phyloP scores from a whole-genome alignment of 2,888 invertebrate species.

The Frankliniella fusca region DNA sequence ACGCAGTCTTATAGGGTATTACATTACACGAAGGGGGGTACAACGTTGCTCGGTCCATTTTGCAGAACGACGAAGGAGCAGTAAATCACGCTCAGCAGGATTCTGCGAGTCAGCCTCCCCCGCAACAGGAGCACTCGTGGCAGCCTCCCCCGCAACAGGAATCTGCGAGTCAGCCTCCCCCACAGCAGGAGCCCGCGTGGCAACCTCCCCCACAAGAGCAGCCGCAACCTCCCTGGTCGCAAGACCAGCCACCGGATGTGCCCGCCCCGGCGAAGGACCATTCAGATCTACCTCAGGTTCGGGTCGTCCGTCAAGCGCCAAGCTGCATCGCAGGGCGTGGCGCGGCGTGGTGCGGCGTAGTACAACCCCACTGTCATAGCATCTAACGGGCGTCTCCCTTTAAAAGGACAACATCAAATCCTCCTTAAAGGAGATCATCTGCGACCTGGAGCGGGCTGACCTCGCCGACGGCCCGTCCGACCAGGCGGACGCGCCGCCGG shows the following conservation, averaged over 20 bases:
- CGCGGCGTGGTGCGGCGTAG: too few relatives aligned
- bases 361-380: too few relatives aligned
- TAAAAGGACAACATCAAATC: constrained; percentile 7
- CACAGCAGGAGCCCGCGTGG: neutral
- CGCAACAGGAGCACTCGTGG: neutral
- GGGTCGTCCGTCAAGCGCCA: neutral
- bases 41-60: neutral
- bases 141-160: neutral
- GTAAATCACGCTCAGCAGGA: neutral
- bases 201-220: neutral
- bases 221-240: neutral
- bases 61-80: neutral
- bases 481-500: neutral
- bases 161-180: neutral
- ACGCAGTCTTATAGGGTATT: too few relatives aligned
- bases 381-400: neutral
- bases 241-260: neutral
- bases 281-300: neutral
- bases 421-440: constrained; percentile 5
- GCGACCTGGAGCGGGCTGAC: constrained; percentile 5
- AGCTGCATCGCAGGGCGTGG: too few relatives aligned
- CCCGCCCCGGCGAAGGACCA: neutral
- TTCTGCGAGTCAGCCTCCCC: neutral
- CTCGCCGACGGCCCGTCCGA: neutral
- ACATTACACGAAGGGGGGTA: too few relatives aligned